phyloP scores from a whole-genome alignment of 2,888 invertebrate species.

The Salpingus planirostris region DNA sequence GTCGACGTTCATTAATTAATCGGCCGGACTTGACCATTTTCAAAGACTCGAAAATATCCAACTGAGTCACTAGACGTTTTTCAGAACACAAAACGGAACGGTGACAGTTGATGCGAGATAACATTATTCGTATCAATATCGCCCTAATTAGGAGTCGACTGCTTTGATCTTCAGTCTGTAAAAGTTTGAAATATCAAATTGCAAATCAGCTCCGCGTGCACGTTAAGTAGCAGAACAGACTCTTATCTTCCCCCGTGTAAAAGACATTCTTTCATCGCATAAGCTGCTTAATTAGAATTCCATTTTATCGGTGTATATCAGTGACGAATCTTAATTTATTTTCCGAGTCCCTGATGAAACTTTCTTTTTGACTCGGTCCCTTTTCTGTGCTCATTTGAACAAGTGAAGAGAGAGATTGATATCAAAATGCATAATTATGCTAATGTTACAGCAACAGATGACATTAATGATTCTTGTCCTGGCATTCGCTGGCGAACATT shows the following conservation, averaged over 20 bases:
- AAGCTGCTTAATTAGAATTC: conserved; percentile 33
- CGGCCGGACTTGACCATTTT: too few relatives aligned
- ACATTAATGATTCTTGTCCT: conserved; percentile 29
- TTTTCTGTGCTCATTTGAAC: neutral
- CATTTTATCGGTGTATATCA: conserved; percentile 26
- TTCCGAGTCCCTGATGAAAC: conserved; percentile 12
- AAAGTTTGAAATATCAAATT: conserved; percentile 32
- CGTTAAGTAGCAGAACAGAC: conserved; percentile 24
- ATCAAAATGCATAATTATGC: conserved; percentile 32
- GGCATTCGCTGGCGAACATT: conserved; percentile 19
- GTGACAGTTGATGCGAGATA: too few relatives aligned
- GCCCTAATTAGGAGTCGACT: conserved; percentile 6
- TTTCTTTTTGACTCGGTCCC: conserved; percentile 10
- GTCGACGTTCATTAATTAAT: too few relatives aligned
- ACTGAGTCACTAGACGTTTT: too few relatives aligned
- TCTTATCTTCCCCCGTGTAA: conserved; percentile 22
- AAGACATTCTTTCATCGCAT: conserved; percentile 24
- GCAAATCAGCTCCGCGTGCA: conserved; percentile 25
- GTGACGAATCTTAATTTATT: conserved; percentile 30
- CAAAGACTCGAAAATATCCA: too few relatives aligned
- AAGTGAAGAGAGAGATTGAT: conserved; percentile 21
- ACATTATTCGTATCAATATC: conserved; percentile 10
- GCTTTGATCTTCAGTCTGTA: conserved; percentile 20
- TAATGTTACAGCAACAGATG: conserved; percentile 30
- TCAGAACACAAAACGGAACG: too few relatives aligned